A percentile compares a stretch with the other conserved stretches of the same genome.
These are phyloP conservation scores for Andrena camellia DNA, from an alignment of 2,888 invertebrate species.

Conservation along the genomic window DNA sequence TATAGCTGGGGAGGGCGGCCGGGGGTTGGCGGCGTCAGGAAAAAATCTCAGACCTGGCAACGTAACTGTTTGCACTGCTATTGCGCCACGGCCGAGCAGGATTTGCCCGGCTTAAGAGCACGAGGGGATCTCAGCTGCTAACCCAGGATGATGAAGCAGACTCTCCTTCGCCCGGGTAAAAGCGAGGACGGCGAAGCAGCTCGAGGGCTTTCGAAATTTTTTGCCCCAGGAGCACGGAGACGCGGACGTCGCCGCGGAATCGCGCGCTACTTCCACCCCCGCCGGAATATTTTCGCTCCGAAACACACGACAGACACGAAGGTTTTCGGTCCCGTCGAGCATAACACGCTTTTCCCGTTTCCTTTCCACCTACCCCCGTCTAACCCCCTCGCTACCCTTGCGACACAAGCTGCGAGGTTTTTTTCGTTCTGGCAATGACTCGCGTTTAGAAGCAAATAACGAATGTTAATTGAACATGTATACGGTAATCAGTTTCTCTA, in stretches of 20 bases:
- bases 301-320: conserved; percentile 36
- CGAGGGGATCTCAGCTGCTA: conserved; percentile 20
- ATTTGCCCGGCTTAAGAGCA: conserved; percentile 52
- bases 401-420: neutral
- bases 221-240: conserved; percentile 9
- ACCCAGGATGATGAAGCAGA: conserved; percentile 45
- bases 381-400: neutral
- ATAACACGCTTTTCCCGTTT: conserved; percentile 16
- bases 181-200: conserved; percentile 32
- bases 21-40: conserved; percentile 24
- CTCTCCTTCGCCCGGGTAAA: conserved; percentile 6
- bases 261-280: conserved; percentile 19
- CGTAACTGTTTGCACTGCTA: conserved; percentile 54
- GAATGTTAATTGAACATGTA: neutral
- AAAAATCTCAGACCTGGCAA: conserved; percentile 40
- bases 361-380: conserved; percentile 1
- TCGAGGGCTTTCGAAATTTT: conserved; percentile 50
- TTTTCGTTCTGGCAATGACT: neutral
- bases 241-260: conserved; percentile 18
- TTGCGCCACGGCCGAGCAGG: conserved; percentile 24
- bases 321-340: conserved; percentile 40
- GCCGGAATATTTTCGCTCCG: conserved; percentile 44
- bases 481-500: neutral
- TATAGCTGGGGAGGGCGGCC: neutral
- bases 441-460: neutral